phyloP scores from a whole-genome alignment of 2,888 invertebrate genomes.

The Oligia fasciuncula region DNA sequence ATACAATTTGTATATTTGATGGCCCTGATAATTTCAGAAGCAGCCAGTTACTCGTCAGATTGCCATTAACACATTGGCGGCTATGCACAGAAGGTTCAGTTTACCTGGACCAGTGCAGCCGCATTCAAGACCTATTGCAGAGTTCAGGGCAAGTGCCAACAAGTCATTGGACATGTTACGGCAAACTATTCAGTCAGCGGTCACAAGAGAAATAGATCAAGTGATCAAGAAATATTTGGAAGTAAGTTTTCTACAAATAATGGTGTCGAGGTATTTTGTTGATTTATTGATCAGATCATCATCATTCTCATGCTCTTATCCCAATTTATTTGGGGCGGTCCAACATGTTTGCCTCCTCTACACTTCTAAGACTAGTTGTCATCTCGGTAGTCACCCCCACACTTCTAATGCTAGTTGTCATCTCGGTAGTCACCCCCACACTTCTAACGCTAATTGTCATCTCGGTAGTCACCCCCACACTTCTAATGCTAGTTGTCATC shows the following conservation, averaged over 20 bases:
- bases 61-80: slow-evolving; percentile 92
- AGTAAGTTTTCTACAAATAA: slow-evolving; percentile 79
- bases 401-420: background rate
- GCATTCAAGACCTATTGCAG: slow-evolving; percentile 87
- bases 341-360: background rate
- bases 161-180: slow-evolving; percentile 94
- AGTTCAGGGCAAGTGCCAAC: slow-evolving; percentile 91
- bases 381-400: background rate
- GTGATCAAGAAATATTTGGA: slow-evolving; percentile 94
- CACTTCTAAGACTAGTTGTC: background rate
- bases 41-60: slow-evolving; percentile 91
- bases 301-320: too few relatives aligned
- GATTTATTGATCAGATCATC: background rate
- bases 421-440: background rate
- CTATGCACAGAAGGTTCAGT: slow-evolving; percentile 90
- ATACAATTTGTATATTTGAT: background rate
- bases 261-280: background rate
- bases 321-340: too few relatives aligned
- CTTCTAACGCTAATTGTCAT: background rate
- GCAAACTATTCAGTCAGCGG: slow-evolving; percentile 93
- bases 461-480: background rate
- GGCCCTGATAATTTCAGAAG: slow-evolving; percentile 75
- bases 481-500: background rate
- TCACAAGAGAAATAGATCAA: slow-evolving; percentile 94
- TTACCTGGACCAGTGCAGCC: slow-evolving; percentile 89